Base-by-base conservation (phyloP, 2,797 vertebrate species). In the Karalla daura region DNA sequence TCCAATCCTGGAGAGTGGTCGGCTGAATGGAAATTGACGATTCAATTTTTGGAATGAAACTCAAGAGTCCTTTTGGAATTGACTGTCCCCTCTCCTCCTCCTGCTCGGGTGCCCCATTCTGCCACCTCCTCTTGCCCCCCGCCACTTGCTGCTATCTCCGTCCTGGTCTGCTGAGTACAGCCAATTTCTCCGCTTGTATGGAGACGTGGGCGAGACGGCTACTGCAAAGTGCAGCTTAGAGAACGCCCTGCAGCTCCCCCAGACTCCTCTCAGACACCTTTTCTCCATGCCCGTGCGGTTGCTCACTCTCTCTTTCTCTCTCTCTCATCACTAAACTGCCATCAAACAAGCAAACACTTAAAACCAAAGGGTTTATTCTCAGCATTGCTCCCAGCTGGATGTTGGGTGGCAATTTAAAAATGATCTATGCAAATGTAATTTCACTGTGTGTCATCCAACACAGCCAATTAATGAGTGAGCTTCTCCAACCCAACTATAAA, bases 381-480 rank as follows among this genome's bases (percentile, higher is more conserved):
- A 76, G 83, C 78, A 61, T 60, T 70, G 67, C 84, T 89, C 85
- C 85, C 84, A 74, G 80, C 86, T 89, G 89, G 89, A 89, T 81
- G 82, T 80, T 75, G 75, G 70, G 81, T 80, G 85, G 90, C 88
- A 90, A 90, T 91, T 92, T 91, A 87, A 91, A 92, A 91, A 92
- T 89, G 87, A 90, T 91, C 86, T 92, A 90, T 93, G 90, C 87
- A 93, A 93, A 93, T 92, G 92, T 86, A 85, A 91, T 91, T 93
- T 93, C 88, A 44, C 86, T 83, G 88, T 77, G 86, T 88, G 87
- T 92, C 91, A 90, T 91, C 89, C 87, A 88, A 92, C 87, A 87
- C 87, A 86, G 90, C 89, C 85, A 92, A 93, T 93, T 93, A 94
- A 94, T 93, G 91, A 91, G 84, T 78, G 84, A 85, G 90, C 85